These are phyloP conservation scores for Nettapus auritus DNA, from an alignment of 2,113 vertebrate species.

Conservation along the genomic window DNA sequence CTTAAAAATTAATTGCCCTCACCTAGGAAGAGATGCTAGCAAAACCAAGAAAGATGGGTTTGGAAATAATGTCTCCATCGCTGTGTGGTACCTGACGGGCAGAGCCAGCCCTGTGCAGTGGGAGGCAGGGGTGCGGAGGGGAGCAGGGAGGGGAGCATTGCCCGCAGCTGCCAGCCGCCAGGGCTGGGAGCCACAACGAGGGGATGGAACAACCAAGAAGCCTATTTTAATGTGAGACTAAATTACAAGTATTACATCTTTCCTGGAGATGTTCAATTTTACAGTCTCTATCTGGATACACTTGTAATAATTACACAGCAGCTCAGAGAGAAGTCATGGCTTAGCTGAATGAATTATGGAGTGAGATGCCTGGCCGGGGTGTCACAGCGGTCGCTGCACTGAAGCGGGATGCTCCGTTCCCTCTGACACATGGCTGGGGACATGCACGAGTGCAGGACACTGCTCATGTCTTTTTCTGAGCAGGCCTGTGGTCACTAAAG, in stretches of 20 bases:
- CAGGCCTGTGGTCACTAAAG: not conserved
- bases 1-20: slow-evolving; percentile 12
- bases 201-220: not conserved
- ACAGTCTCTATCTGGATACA: not conserved
- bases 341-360: not conserved
- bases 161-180: not conserved
- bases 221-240: not conserved
- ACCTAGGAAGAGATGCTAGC: not conserved
- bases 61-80: not conserved
- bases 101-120: too few species aligned
- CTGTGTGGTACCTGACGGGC: fast-evolving
- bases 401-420: fast-evolving
- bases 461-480: not conserved
- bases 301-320: not conserved
- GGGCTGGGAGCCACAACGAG: not conserved
- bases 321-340: not conserved
- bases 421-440: fast-evolving
- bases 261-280: slow-evolving; percentile 21
- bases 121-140: too few species aligned
- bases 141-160: too few species aligned
- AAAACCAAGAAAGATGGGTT: not conserved
- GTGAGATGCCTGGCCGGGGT: fast-evolving
- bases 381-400: fast-evolving
- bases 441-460: fast-evolving
- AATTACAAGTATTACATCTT: not conserved